Percentiles rank a stretch among this genome's conserved stretches.
Conservation (phyloP, 1,140 invertebrate species). For the Chrysopa pallens region DNA sequence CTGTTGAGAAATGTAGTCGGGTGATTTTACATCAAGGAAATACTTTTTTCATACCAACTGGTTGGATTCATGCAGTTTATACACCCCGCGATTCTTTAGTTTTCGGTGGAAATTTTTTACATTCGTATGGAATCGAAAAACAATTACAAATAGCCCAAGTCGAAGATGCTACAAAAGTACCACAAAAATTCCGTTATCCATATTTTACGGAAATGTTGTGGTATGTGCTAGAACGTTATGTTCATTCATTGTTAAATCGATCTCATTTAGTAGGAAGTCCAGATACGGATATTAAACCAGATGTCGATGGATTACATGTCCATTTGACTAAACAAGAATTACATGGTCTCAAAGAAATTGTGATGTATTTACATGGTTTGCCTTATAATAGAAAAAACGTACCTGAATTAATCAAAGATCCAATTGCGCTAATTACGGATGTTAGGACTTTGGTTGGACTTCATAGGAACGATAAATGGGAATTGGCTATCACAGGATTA, state of each 20-base stretch:
- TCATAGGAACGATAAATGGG: conserved; percentile 70
- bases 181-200: conserved; percentile 92
- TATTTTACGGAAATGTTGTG: conserved; percentile 96
- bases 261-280: conserved; percentile 50
- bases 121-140: conserved; percentile 79
- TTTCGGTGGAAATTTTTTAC: conserved; percentile 96
- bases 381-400: conserved; percentile 81
- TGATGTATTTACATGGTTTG: conserved; percentile 77
- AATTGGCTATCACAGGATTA: conserved; percentile 63
- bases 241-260: conserved; percentile 69
- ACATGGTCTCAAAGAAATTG: conserved; percentile 77
- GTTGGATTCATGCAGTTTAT: conserved; percentile 97
- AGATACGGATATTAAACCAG: conserved; percentile 22
- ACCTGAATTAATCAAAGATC: conserved; percentile 77
- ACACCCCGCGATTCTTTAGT: conserved; percentile 91
- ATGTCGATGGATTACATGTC: conserved; percentile 32
- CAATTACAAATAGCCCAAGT: conserved; percentile 79
- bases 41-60: conserved; percentile 93
- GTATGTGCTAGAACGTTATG: conserved; percentile 91
- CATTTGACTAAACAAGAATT: conserved; percentile 70
- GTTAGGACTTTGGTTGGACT: conserved; percentile 72
- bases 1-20: conserved; percentile 79
- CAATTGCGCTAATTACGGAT: conserved; percentile 74
- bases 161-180: conserved; percentile 88
- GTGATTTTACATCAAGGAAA: conserved; percentile 60